Conservation (phyloP, 2,888 invertebrate genomes). For the Psylliodes chrysocephalus region DNA sequence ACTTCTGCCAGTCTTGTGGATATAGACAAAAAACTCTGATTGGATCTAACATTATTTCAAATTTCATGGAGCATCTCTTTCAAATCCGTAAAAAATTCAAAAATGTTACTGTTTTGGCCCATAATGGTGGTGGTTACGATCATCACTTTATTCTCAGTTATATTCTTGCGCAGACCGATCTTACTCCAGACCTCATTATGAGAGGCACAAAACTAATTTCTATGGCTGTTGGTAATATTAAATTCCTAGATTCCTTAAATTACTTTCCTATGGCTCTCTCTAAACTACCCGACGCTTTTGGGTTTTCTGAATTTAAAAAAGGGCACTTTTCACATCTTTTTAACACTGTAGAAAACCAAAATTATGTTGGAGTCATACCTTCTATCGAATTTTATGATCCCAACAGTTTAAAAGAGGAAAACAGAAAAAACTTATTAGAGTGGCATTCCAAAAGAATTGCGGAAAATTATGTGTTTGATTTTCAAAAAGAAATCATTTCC, state of each 20-base stretch:
- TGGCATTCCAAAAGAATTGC: slow-evolving; percentile 29
- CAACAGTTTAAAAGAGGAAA: background rate
- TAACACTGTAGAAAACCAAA: slow-evolving; percentile 30
- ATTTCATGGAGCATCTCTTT: slow-evolving; percentile 8
- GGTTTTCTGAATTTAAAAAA: slow-evolving; percentile 32
- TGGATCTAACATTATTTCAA: background rate
- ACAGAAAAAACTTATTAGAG: slow-evolving; percentile 27
- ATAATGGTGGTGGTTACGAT: slow-evolving; percentile 33
- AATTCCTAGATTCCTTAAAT: slow-evolving; percentile 51
- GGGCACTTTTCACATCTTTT: slow-evolving; percentile 47
- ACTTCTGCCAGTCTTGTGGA: slow-evolving; percentile 3
- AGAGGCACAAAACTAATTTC: slow-evolving; percentile 40
- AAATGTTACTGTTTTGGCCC: slow-evolving; percentile 26
- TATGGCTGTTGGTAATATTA: slow-evolving; percentile 35
- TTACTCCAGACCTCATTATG: slow-evolving; percentile 37
- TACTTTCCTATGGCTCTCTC: slow-evolving; percentile 45
- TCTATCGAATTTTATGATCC: slow-evolving; percentile 26
- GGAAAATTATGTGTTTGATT: slow-evolving; percentile 48
- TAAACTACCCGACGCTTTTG: slow-evolving; percentile 40
- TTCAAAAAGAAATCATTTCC: slow-evolving; percentile 47
- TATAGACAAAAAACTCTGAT: slow-evolving; percentile 4
- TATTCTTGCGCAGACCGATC: slow-evolving; percentile 29
- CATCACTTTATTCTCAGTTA: slow-evolving; percentile 35
- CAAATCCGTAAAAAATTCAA: slow-evolving; percentile 22
- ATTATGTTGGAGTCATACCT: slow-evolving; percentile 33